phyloP scores from a whole-genome alignment of 2,888 invertebrate genomes.

The Phyto melanocephala region DNA sequence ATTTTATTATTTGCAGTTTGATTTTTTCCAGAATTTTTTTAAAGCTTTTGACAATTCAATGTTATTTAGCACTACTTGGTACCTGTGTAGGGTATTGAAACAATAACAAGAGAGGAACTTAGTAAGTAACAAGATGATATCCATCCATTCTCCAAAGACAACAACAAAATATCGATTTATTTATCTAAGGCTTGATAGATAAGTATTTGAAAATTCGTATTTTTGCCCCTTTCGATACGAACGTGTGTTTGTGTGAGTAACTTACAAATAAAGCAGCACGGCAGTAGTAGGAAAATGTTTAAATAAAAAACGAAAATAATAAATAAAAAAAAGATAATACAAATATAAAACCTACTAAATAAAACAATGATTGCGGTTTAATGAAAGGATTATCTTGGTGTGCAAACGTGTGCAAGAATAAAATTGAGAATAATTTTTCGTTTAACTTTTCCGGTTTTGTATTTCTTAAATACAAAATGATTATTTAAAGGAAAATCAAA shows the following conservation, averaged over 20 bases:
- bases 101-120: conserved; percentile 22
- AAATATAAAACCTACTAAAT: conserved; percentile 24
- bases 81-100: conserved; percentile 8
- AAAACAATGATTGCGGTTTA: conserved; percentile 63
- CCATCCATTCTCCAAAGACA: conserved; percentile 9
- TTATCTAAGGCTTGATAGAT: conserved; percentile 60
- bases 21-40: no score
- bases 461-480: neutral
- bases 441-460: neutral
- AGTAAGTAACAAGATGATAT: conserved; percentile 55
- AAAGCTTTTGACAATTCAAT: no score
- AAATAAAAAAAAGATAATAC: neutral
- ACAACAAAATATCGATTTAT: conserved; percentile 60
- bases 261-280: neutral
- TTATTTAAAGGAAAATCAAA: neutral
- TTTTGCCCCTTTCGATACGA: conserved; percentile 16
- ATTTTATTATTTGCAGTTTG: no score
- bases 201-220: conserved; percentile 57
- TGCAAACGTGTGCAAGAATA: conserved; percentile 62
- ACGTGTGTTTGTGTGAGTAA: neutral
- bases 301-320: neutral
- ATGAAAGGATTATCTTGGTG: conserved; percentile 62
- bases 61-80: no score
- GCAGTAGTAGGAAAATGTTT: neutral
- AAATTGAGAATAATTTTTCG: conserved; percentile 29